phyloP scores from a whole-genome alignment of 2,113 vertebrate species.

The Typhlomys cinereus region DNA sequence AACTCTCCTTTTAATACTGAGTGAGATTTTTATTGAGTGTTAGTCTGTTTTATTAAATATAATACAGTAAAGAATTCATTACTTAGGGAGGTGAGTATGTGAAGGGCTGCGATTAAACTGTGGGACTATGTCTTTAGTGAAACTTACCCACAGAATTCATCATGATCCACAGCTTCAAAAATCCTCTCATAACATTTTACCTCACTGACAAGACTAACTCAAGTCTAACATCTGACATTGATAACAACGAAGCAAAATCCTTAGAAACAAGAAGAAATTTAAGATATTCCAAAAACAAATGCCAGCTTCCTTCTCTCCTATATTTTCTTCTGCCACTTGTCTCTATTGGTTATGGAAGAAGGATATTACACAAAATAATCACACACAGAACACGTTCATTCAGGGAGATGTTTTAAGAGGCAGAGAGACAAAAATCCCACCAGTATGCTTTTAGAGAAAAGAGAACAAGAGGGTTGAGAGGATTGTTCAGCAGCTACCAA shows the following conservation, averaged over 20 bases:
- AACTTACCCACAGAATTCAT: not conserved
- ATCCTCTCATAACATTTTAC: not conserved
- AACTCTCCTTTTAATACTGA: conserved; percentile 3
- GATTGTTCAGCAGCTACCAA: not conserved
- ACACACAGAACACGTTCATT: not conserved
- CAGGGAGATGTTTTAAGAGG: not conserved
- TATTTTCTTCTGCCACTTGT: not conserved
- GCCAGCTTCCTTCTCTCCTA: not conserved
- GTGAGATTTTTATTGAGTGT: not conserved
- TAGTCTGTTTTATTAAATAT: not conserved
- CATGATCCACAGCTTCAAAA: not conserved
- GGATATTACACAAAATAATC: conserved; percentile 18
- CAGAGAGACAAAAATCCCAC: not conserved
- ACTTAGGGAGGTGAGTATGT: not conserved
- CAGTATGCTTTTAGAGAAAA: conserved; percentile 24
- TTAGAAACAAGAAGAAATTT: not conserved
- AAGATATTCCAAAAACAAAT: conserved; percentile 37
- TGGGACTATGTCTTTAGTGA: not conserved
- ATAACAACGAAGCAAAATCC: not conserved
- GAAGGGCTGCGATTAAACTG: not conserved
- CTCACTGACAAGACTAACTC: not conserved
- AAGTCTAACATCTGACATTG: not conserved
- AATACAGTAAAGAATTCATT: not conserved
- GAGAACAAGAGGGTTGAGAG: not conserved
- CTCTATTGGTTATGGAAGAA: not conserved